Evolutionary conservation across 2,113 vertebrate genomes (phyloP), one percentile per base, ranked within the genome.

Genomic region (Progne subis): DNA sequence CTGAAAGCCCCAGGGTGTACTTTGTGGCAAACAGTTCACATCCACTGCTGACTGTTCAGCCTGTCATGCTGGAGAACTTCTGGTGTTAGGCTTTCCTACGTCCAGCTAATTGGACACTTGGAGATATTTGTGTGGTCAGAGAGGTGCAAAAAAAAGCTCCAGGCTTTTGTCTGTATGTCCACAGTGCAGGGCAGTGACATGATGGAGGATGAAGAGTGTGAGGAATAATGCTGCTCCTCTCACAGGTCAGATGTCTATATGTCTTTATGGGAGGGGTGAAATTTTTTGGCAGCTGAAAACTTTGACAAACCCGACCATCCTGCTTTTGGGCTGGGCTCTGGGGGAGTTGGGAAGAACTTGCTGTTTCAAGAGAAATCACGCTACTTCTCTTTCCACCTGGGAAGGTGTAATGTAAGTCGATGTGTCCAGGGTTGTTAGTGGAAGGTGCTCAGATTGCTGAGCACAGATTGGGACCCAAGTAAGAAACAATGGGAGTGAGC

Each of bases 321-420:
- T 84, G 31, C 55, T 41, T 2, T 37, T 43, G 28, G 6, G 3
- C 37, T 26, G 25, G 26, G 28, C 31, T 28, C 60, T 70, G 43
- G 3, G 46, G 31, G 12, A 59, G 11, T 55, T 82, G 31, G 44
- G 64, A 68, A 82, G 28, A 46, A 28, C 23, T 82, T 56, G n/a
- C 25, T 31, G 67, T 69, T 75, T 15, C 34, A 47, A 43, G 41
- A 85, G 52, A 52, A 88, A 52, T 70, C 29, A 13, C 34, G 11
- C 18, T 8, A 4, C 19, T 70, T 19, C 18, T 8, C 37, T 67
- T 53, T n/a, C 28, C 23, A 12, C 44, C 18, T 34, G 61, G 39
- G 53, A 56, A 82, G 39, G 53, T 34, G 5, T 9, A 37, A 37
- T 0, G 0, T 37, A 1, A 47, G 61, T 34, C 67, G 43, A 18